phyloP scores from a whole-genome alignment of 2,113 vertebrate genomes.

The Ptychochromis oligacanthus region DNA sequence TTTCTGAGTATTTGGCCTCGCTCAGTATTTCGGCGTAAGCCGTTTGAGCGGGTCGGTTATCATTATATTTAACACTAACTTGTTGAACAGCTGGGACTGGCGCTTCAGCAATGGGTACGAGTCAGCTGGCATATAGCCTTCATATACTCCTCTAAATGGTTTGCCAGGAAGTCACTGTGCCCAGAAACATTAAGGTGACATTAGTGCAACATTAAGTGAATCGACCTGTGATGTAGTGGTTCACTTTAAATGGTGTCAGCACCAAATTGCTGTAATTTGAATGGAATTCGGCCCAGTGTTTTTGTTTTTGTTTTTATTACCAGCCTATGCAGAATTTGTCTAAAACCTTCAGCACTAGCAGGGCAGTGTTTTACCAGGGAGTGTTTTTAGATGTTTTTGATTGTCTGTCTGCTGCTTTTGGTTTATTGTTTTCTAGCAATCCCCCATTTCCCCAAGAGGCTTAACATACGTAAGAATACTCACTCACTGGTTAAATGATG shows the following conservation, averaged over 20 bases:
- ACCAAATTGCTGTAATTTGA: neutral
- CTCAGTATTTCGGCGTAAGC: neutral
- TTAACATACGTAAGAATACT: too few relatives aligned
- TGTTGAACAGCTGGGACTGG: neutral
- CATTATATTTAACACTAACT: neutral
- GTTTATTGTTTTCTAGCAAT: too few relatives aligned
- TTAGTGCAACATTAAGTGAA: neutral
- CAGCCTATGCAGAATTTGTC: too few relatives aligned
- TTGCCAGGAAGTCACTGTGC: neutral
- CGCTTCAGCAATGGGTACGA: neutral
- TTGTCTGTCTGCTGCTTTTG: neutral
- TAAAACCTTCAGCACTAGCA: neutral
- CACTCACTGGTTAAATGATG: too few relatives aligned
- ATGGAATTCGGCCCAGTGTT: neutral
- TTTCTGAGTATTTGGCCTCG: neutral
- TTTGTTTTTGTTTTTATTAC: neutral
- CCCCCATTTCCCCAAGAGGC: too few relatives aligned
- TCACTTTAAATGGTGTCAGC: neutral
- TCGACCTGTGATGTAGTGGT: neutral
- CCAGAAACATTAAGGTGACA: neutral
- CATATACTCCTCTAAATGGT: neutral
- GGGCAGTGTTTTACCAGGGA: neutral
- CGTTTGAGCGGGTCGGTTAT: neutral
- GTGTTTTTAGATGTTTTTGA: neutral
- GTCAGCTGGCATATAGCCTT: neutral